A percentile compares a stretch with the other conserved stretches of the same genome.
Conservation (phyloP, 2,113 vertebrate species). For the Poeciliopsis occidentalis region DNA sequence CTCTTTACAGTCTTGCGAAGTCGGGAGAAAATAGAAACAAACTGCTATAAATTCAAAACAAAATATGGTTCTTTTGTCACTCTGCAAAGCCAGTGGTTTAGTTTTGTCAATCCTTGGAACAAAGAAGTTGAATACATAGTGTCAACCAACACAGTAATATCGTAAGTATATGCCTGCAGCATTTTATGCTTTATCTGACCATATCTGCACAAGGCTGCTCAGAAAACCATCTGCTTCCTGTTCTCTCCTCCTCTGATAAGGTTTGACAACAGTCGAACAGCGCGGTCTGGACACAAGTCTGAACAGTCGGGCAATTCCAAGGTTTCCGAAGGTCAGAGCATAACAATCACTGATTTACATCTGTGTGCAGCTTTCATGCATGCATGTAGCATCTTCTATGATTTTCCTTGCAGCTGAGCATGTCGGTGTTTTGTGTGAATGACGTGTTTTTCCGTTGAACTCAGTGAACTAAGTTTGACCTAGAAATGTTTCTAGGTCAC, state of each 20-base stretch:
- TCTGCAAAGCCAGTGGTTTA: constrained; percentile 92
- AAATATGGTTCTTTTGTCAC: constrained; percentile 89
- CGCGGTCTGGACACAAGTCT: constrained; percentile 74
- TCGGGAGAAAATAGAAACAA: constrained; percentile 91
- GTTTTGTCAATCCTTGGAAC: constrained; percentile 95
- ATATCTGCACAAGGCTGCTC: not conserved
- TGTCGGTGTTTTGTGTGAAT: not conserved
- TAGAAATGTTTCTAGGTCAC: not conserved
- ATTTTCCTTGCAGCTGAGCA: not conserved
- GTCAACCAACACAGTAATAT: constrained; percentile 90
- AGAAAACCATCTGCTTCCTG: not conserved
- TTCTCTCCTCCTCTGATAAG: constrained; percentile 30
- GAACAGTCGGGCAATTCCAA: constrained; percentile 78
- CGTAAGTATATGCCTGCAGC: constrained; percentile 80
- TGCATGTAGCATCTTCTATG: not conserved
- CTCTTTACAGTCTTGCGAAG: constrained; percentile 84
- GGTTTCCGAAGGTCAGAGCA: constrained; percentile 84
- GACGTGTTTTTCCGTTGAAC: not conserved
- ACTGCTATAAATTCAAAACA: constrained; percentile 91
- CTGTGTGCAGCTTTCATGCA: not conserved
- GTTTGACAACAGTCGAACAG: constrained; percentile 66
- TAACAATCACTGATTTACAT: not conserved
- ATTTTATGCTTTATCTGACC: not conserved
- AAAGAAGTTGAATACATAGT: constrained; percentile 95
- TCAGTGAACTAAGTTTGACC: not conserved